A percentile compares a stretch with the other conserved stretches of the same genome.
Conservation (phyloP, 2,113 vertebrate genomes). For the Tenebrosternarchus preto region DNA sequence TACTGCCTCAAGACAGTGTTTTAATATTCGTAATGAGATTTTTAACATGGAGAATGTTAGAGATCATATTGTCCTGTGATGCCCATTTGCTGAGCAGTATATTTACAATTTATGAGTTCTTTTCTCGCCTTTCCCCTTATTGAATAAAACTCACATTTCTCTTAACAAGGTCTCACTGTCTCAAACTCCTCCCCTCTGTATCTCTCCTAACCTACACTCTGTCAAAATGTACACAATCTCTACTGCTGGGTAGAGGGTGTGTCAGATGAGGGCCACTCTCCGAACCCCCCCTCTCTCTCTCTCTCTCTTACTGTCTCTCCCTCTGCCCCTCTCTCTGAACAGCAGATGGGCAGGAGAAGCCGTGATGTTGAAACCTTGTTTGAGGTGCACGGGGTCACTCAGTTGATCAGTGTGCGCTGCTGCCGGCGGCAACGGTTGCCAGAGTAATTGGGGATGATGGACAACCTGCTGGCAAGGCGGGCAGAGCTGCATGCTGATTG, state of each 20-base stretch:
- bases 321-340: not conserved
- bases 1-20: too few relatives aligned
- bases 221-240: slow-evolving; percentile 1
- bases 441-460: slow-evolving; percentile 60
- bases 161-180: slow-evolving; percentile 13
- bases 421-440: slow-evolving; percentile 51
- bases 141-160: slow-evolving; percentile 11
- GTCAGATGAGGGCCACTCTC: slow-evolving; percentile 19
- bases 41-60: too few relatives aligned
- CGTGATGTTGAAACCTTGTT: slow-evolving; percentile 46
- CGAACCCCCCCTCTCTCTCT: not conserved
- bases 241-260: not conserved
- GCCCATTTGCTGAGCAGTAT: too few relatives aligned
- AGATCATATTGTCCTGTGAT: too few relatives aligned
- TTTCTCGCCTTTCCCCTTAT: not conserved
- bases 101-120: too few relatives aligned
- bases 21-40: too few relatives aligned
- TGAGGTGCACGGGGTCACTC: slow-evolving; percentile 45
- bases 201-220: not conserved
- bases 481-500: slow-evolving; percentile 53
- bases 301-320: not conserved
- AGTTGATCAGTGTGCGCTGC: slow-evolving; percentile 51
- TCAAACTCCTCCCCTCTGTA: slow-evolving; percentile 16
- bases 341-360: slow-evolving; percentile 35
- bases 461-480: slow-evolving; percentile 54